A percentile compares a stretch with the other conserved stretches of the same genome.
Evolutionary conservation across 2,113 vertebrate genomes (phyloP).

Genomic region (Hippocampus guttulatus): DNA sequence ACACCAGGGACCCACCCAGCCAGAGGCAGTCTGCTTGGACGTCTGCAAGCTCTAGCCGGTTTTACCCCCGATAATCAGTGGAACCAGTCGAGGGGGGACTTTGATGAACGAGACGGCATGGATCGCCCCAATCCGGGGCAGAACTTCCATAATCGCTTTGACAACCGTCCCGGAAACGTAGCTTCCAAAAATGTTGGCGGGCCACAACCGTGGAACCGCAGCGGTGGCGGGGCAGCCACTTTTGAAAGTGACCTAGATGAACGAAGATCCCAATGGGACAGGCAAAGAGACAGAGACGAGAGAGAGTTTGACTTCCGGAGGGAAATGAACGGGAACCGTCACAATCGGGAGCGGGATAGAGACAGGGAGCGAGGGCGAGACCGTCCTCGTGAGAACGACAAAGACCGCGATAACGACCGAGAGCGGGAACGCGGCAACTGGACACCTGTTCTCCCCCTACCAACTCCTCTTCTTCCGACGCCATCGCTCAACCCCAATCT

Average conservation of each 20-base stretch:
- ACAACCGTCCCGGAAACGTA: constrained; percentile 75
- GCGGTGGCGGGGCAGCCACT: constrained; percentile 38
- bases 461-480: constrained; percentile 66
- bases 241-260: constrained; percentile 95
- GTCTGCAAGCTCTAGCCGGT: constrained; percentile 77
- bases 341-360: constrained; percentile 76
- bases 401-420: constrained; percentile 60
- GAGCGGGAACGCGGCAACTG: constrained; percentile 63
- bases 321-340: constrained; percentile 89
- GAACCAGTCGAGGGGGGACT: constrained; percentile 88
- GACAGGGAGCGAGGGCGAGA: constrained; percentile 57
- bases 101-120: constrained; percentile 85
- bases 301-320: constrained; percentile 94
- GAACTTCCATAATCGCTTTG: constrained; percentile 84
- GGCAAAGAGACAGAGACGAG: constrained; percentile 91
- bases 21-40: constrained; percentile 61
- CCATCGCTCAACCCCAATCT: constrained; percentile 63
- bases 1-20: constrained; percentile 58
- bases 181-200: constrained; percentile 35
- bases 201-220: constrained; percentile 81
- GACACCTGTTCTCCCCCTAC: constrained; percentile 62
- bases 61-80: constrained; percentile 91
- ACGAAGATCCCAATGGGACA: constrained; percentile 92
- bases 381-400: constrained; percentile 67
- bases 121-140: constrained; percentile 78